Percentiles rank a stretch among this genome's conserved stretches.
Conservation (phyloP, 2,797 vertebrate species). For the Oreochromis grahami region DNA sequence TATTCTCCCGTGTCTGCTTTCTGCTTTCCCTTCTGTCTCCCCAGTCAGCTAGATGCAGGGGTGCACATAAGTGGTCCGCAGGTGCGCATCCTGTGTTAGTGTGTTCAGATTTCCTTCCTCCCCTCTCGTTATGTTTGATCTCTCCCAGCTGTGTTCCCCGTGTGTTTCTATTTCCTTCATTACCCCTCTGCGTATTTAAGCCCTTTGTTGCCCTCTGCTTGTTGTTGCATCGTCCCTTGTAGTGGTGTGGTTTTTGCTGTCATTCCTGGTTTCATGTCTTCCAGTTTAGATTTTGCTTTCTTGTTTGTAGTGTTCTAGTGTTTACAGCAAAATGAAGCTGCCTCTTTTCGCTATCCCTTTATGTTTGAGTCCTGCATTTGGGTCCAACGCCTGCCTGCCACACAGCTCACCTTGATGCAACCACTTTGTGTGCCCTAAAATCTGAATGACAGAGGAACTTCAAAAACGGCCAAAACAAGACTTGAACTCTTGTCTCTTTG, state of each 20-base stretch:
- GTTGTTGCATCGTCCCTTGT: neutral
- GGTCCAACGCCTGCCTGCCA: neutral
- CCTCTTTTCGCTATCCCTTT: neutral
- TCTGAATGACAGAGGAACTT: neutral
- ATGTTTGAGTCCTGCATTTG: neutral
- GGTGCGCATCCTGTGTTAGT: no score
- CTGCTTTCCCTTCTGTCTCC: no score
- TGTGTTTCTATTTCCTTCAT: neutral
- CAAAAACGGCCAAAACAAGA: fast-evolving
- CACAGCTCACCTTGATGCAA: neutral
- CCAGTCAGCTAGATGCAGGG: no score
- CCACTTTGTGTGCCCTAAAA: neutral
- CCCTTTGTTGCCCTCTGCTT: neutral
- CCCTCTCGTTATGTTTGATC: no score
- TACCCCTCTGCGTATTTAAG: neutral
- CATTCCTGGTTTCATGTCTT: neutral
- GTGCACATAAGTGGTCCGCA: no score
- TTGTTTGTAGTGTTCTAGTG: neutral
- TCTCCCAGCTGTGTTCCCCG: no score
- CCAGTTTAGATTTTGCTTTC: neutral
- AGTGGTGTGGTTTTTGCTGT: neutral
- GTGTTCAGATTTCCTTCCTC: no score
- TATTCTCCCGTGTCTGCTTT: no score
- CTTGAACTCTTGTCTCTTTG: neutral
- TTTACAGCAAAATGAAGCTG: neutral